phyloP scores from a whole-genome alignment of 2,113 vertebrate genomes.

The Bolborhynchus lineola region DNA sequence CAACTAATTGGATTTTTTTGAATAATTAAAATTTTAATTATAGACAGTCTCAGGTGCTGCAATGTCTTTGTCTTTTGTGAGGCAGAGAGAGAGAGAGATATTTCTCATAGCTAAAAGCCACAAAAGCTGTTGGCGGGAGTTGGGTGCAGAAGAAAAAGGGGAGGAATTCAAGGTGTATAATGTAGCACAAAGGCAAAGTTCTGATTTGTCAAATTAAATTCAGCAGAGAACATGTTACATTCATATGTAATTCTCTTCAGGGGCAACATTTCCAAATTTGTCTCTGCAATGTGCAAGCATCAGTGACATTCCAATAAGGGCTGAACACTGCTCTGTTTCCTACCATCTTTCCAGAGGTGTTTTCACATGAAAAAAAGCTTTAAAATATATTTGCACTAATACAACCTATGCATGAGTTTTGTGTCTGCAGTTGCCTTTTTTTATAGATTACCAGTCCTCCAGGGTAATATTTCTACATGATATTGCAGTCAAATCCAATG shows the following conservation, averaged over 20 bases:
- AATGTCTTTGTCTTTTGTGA: not conserved
- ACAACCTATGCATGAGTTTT: conserved; percentile 6
- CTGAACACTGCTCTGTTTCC: not conserved
- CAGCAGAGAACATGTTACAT: not conserved
- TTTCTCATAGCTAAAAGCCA: not conserved
- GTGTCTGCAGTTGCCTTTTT: not conserved
- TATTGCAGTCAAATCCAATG: conserved; percentile 11
- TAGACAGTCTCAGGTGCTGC: not conserved
- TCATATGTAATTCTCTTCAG: not conserved
- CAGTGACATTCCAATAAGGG: not conserved
- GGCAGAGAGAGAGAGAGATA: rapidly evolving
- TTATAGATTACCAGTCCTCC: conserved; percentile 10
- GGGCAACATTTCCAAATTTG: not conserved
- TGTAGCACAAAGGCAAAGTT: not conserved
- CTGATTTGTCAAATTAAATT: not conserved
- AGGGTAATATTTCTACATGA: conserved; percentile 15
- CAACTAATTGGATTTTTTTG: not conserved
- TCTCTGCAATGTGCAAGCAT: not conserved
- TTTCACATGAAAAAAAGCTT: not conserved
- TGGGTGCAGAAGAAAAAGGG: not conserved
- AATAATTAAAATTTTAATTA: conserved; percentile 21
- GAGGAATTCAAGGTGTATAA: not conserved
- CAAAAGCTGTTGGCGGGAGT: not conserved
- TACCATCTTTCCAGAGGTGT: not conserved
- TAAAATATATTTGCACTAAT: conserved; percentile 37